Percentiles rank a stretch among this genome's conserved stretches.
These are phyloP conservation scores for Brachystomella parvula DNA, from an alignment of 1,140 invertebrate species.

Conservation along the genomic window DNA sequence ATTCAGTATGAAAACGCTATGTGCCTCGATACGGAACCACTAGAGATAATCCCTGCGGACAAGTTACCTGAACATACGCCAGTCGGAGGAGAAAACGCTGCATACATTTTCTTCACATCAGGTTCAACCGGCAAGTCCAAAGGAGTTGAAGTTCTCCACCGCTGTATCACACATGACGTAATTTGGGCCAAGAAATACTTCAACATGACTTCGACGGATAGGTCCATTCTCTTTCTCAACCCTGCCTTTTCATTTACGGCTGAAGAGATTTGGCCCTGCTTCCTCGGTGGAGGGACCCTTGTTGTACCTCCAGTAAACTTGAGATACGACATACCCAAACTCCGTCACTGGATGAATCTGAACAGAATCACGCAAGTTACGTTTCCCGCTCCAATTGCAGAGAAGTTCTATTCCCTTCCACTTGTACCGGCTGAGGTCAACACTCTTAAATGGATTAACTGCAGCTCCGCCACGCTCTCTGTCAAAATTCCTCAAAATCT, in stretches of 20 bases:
- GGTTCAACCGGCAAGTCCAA: conserved; percentile 6
- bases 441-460: not conserved
- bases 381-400: not conserved
- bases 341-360: not conserved
- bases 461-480: not conserved
- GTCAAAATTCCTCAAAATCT: not conserved
- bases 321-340: not conserved
- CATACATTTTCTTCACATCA: conserved; percentile 1
- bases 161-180: not conserved
- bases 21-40: not conserved
- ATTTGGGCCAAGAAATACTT: not conserved
- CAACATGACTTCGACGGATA: not conserved
- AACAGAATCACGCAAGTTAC: not conserved
- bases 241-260: not conserved
- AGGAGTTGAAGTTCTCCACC: not conserved
- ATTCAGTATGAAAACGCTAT: not conserved
- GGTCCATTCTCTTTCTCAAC: not conserved
- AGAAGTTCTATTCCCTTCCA: not conserved
- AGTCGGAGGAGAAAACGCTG: not conserved
- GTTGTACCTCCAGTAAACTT: not conserved
- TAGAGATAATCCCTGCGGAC: not conserved
- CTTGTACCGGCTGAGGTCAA: not conserved
- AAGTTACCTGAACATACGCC: too few relatives aligned
- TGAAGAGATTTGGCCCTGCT: conserved; percentile 6
- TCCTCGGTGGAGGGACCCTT: not conserved